phyloP scores from a whole-genome alignment of 2,113 vertebrate species.

The Picathartes gymnocephalus region DNA sequence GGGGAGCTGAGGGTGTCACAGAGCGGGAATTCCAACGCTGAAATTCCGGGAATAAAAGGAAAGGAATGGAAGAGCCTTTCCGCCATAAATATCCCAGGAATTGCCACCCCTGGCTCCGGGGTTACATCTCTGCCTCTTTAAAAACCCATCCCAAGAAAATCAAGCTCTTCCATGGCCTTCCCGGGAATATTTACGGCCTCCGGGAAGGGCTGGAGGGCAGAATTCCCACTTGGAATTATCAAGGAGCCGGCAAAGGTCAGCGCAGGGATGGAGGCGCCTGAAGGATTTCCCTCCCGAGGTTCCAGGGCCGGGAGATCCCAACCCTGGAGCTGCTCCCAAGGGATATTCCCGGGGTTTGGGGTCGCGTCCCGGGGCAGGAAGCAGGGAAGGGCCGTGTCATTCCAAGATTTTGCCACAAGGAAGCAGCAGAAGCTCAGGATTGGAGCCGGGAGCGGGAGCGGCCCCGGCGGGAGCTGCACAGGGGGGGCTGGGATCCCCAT shows the following conservation, averaged over 20 bases:
- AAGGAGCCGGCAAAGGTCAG: conserved; percentile 10
- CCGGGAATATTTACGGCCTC: conserved; percentile 54
- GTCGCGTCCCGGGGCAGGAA: neutral
- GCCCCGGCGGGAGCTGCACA: neutral
- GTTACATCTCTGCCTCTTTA: conserved; percentile 43
- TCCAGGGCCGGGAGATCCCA: neutral
- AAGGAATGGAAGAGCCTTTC: neutral
- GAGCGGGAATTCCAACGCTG: neutral
- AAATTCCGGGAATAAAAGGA: neutral
- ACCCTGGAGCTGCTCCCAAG: neutral
- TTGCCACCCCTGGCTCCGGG: neutral
- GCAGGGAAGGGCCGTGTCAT: conserved; percentile 41
- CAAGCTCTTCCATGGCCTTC: neutral
- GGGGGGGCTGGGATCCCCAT: neutral
- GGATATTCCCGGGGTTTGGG: neutral
- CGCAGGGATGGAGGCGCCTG: neutral
- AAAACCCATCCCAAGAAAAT: conserved; percentile 41
- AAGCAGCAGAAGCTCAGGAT: conserved; percentile 79
- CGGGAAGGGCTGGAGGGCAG: neutral
- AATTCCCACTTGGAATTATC: conserved; percentile 25
- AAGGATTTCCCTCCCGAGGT: neutral
- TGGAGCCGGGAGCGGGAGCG: neutral
- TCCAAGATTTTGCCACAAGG: conserved; percentile 73
- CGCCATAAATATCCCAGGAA: conserved; percentile 9
- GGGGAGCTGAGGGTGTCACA: neutral